These are phyloP conservation scores for Rhingia rostrata DNA, from an alignment of 2,888 invertebrate genomes.

Conservation along the genomic window DNA sequence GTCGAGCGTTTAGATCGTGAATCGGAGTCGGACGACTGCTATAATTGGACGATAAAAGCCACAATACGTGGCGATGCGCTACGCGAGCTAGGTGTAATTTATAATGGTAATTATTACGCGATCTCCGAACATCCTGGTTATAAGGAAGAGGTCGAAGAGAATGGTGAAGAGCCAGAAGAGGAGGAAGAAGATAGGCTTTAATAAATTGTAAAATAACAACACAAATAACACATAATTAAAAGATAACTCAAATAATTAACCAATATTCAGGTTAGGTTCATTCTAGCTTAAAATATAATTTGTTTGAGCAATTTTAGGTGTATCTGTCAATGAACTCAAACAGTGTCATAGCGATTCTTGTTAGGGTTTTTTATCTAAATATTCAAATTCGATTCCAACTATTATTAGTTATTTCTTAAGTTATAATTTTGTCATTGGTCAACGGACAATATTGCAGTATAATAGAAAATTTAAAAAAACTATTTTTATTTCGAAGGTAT, in stretches of 20 bases:
- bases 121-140: conserved; percentile 97
- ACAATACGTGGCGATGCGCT: conserved; percentile 95
- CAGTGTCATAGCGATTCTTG: conserved; percentile 51
- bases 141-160: conserved; percentile 94
- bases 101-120: conserved; percentile 97
- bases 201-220: conserved; percentile 80
- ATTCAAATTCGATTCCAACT: conserved; percentile 24
- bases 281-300: conserved; percentile 45
- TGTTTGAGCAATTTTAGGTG: conserved; percentile 59
- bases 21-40: conserved; percentile 95
- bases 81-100: conserved; percentile 95
- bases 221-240: conserved; percentile 58
- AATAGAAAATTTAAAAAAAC: conserved; percentile 8
- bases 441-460: conserved; percentile 71
- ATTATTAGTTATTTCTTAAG: conserved; percentile 29
- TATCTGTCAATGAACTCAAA: conserved; percentile 20
- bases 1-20: conserved; percentile 96
- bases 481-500: conserved; percentile 19
- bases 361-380: conserved; percentile 46
- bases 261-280: conserved; percentile 47
- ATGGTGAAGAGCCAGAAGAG: conserved; percentile 92
- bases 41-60: conserved; percentile 98
- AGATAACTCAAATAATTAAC: conserved; percentile 19
- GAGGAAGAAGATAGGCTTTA: conserved; percentile 88
- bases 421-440: conserved; percentile 38